A percentile compares a stretch with the other conserved stretches of the same genome.
These are phyloP conservation scores for Plagiodera versicolora DNA, from an alignment of 2,888 invertebrate species.

Conservation along the genomic window DNA sequence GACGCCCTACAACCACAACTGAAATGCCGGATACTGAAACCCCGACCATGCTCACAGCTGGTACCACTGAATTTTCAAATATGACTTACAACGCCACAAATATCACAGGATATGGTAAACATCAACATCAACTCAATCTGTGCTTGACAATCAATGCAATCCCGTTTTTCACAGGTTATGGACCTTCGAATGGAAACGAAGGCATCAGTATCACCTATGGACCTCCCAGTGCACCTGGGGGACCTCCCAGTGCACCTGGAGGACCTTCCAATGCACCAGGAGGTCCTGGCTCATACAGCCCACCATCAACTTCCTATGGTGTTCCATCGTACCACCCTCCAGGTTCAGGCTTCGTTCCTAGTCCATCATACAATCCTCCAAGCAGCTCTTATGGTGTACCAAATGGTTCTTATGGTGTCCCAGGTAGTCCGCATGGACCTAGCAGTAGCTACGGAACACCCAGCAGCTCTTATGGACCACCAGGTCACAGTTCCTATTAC, in stretches of 20 bases:
- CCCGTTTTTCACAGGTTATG: slow-evolving; percentile 45
- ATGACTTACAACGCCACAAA: slow-evolving; percentile 21
- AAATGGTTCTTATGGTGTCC: not conserved
- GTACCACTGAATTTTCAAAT: slow-evolving; percentile 40
- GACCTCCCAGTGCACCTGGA: slow-evolving; percentile 5
- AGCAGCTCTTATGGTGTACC: slow-evolving; percentile 17
- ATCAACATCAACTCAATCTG: not conserved
- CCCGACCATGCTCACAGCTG: slow-evolving; percentile 45
- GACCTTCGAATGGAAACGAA: slow-evolving; percentile 50
- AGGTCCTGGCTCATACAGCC: slow-evolving; percentile 9
- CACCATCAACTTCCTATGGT: slow-evolving; percentile 14
- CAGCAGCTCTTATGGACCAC: slow-evolving; percentile 23
- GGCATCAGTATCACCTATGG: slow-evolving; percentile 51
- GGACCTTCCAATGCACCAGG: slow-evolving; percentile 39
- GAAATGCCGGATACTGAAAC: slow-evolving; percentile 30
- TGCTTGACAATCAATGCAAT: too few relatives aligned
- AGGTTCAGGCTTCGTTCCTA: slow-evolving; percentile 9
- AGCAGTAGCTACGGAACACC: slow-evolving; percentile 23
- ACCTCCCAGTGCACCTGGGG: slow-evolving; percentile 33
- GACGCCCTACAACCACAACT: slow-evolving; percentile 26
- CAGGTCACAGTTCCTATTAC: slow-evolving; percentile 22
- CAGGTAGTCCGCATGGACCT: slow-evolving; percentile 14
- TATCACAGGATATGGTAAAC: slow-evolving; percentile 35
- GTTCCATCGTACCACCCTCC: slow-evolving; percentile 5
- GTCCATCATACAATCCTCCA: slow-evolving; percentile 16